phyloP scores from a whole-genome alignment of 2,797 vertebrate genomes.

The Acanthurus leucopareius region DNA sequence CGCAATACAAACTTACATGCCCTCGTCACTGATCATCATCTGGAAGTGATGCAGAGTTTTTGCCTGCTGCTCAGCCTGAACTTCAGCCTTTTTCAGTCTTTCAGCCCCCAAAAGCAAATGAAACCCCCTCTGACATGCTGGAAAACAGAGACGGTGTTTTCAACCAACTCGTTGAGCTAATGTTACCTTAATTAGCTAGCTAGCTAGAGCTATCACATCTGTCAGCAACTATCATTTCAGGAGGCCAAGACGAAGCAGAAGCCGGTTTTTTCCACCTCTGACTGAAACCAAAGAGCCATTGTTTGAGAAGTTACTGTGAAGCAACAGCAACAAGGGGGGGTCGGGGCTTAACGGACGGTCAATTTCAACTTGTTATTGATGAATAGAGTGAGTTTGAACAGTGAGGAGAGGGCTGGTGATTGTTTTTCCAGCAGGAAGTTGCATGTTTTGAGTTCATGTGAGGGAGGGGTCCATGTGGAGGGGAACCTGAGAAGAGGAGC shows the following conservation, averaged over 20 bases:
- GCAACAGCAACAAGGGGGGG: neutral
- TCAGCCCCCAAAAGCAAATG: neutral
- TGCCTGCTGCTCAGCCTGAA: neutral
- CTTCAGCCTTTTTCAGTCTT: neutral
- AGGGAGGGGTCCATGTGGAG: slow-evolving; percentile 57
- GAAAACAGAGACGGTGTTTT: neutral
- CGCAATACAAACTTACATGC: too few species aligned
- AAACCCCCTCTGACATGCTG: neutral
- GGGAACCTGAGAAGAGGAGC: slow-evolving; percentile 47
- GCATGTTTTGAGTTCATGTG: slow-evolving; percentile 48
- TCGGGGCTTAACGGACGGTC: too few species aligned
- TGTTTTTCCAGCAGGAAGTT: slow-evolving; percentile 8
- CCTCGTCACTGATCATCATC: neutral
- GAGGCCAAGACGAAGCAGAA: neutral
- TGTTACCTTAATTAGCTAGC: neutral
- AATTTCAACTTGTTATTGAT: neutral
- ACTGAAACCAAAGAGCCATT: too few species aligned
- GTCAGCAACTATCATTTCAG: neutral
- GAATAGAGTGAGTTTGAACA: neutral
- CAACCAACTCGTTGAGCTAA: neutral
- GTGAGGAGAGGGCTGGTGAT: neutral
- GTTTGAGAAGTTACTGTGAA: too few species aligned
- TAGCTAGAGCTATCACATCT: neutral
- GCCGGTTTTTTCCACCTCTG: neutral
- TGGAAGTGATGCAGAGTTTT: too few species aligned